Percentiles rank a stretch among this genome's conserved stretches.
phyloP scores from a whole-genome alignment of 2,797 vertebrate genomes.

The Graptemys geographica region DNA sequence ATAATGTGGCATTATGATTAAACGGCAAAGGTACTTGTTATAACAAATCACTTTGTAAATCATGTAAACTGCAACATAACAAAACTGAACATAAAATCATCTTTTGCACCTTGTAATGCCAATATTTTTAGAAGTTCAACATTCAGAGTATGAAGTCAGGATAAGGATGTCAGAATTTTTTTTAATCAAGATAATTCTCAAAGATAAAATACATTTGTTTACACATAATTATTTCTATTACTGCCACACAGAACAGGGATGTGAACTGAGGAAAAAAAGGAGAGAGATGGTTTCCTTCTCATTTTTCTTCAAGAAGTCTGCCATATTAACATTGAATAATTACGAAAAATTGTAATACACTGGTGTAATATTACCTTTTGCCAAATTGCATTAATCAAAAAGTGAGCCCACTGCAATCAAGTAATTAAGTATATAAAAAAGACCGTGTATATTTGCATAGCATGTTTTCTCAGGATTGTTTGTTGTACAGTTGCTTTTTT shows the following conservation, averaged over 20 bases:
- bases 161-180: conserved; percentile 69
- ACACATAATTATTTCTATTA: conserved; percentile 64
- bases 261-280: conserved; percentile 67
- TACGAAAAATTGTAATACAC: conserved; percentile 82
- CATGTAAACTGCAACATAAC: conserved; percentile 75
- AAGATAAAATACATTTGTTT: conserved; percentile 78
- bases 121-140: conserved; percentile 78
- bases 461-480: conserved; percentile 61
- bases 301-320: conserved; percentile 80
- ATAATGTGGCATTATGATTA: conserved; percentile 75
- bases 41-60: conserved; percentile 81
- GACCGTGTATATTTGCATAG: conserved; percentile 65
- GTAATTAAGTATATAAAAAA: conserved; percentile 78
- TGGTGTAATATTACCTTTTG: conserved; percentile 83
- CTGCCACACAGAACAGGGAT: conserved; percentile 72
- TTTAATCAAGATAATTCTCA: conserved; percentile 34
- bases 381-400: conserved; percentile 85
- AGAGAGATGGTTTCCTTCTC: conserved; percentile 72
- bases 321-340: conserved; percentile 83
- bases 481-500: neutral
- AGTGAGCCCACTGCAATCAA: conserved; percentile 81
- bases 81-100: conserved; percentile 68
- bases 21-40: conserved; percentile 78
- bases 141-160: conserved; percentile 64
- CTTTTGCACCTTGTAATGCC: conserved; percentile 74